phyloP scores from a whole-genome alignment of 2,797 vertebrate genomes.

The Hylomyscus alleni region DNA sequence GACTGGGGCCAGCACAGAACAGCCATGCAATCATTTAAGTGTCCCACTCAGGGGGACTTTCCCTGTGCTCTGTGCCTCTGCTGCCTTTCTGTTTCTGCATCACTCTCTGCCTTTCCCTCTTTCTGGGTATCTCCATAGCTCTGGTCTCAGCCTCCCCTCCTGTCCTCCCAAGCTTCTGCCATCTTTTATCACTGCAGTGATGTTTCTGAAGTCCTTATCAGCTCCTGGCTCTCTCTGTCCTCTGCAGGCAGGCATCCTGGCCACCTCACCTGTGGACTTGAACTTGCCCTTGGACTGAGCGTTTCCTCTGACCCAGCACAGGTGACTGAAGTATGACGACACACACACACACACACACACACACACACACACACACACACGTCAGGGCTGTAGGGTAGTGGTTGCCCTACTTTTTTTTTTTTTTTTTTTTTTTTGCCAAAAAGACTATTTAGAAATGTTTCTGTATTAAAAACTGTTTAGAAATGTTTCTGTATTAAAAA shows the following conservation, averaged over 20 bases:
- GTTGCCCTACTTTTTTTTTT: neutral
- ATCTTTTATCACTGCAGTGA: neutral
- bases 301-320: conserved; percentile 8
- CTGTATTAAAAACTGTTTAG: conserved; percentile 1
- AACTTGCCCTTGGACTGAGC: conserved; percentile 84
- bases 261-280: conserved; percentile 79
- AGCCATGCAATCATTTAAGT: neutral
- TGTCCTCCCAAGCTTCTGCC: too few species aligned
- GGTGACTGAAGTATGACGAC: neutral
- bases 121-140: neutral
- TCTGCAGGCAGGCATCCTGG: conserved; percentile 83
- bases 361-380: too few species aligned
- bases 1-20: too few species aligned
- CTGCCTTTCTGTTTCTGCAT: neutral
- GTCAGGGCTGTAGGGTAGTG: conserved; percentile 46
- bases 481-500: conserved; percentile 13
- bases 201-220: neutral
- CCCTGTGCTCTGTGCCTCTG: too few species aligned
- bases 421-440: conserved; percentile 57
- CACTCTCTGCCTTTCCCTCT: neutral
- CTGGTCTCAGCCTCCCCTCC: too few species aligned
- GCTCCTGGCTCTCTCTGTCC: neutral
- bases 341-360: neutral
- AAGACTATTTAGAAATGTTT: conserved; percentile 45
- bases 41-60: neutral